Percentiles rank a stretch among this genome's conserved stretches.
These are phyloP conservation scores for Rapana venosa DNA, from an alignment of 2,888 invertebrate genomes.

Conservation along the genomic window DNA sequence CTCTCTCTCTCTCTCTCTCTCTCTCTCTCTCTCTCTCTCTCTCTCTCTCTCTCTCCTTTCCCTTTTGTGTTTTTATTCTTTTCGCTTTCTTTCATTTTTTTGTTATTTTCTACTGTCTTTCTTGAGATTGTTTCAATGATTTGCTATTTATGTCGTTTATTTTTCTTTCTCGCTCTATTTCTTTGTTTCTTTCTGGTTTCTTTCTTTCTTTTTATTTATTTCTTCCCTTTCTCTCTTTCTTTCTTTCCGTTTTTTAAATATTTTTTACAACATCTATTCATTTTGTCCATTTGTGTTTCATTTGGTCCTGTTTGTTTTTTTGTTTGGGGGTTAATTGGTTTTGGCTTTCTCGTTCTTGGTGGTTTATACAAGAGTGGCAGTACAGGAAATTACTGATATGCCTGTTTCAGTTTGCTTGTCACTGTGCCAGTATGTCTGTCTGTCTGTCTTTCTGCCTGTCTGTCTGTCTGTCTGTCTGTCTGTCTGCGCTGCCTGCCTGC, in stretches of 20 bases:
- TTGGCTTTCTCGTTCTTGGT: no score
- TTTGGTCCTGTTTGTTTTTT: no score
- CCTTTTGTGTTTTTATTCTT: neutral
- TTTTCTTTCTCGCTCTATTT: neutral
- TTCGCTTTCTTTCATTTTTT: neutral
- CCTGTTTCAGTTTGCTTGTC: no score
- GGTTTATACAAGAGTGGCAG: no score
- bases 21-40: neutral
- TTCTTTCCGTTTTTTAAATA: neutral
- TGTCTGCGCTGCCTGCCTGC: neutral
- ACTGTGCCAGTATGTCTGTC: neutral
- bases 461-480: neutral
- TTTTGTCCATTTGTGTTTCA: no score
- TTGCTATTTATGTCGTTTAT: neutral
- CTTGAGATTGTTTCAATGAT: no score
- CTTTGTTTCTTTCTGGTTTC: no score
- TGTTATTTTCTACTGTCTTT: neutral
- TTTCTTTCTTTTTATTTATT: no score
- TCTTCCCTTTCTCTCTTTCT: no score
- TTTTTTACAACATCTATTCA: no score
- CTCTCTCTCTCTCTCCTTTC: neutral
- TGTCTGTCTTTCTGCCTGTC: neutral
- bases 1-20: slow-evolving; percentile 9
- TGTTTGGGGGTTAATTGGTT: no score
- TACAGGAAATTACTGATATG: no score